These are phyloP conservation scores for Heliconius himera DNA, from an alignment of 1,140 invertebrate species.

Conservation along the genomic window DNA sequence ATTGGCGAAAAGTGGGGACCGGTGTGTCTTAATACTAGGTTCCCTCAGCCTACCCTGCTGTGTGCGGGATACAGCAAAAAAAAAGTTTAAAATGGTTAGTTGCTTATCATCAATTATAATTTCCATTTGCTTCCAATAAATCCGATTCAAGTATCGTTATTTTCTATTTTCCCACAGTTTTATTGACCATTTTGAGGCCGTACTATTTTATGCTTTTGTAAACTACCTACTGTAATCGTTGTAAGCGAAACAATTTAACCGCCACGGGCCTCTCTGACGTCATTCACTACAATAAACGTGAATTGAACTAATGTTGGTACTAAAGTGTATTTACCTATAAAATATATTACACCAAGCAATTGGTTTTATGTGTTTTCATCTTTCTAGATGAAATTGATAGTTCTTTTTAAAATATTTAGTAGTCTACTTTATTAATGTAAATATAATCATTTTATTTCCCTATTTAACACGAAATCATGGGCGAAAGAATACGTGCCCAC, in stretches of 20 bases:
- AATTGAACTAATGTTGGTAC: conserved; percentile 38
- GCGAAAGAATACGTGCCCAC: no score
- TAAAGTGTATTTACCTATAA: background rate
- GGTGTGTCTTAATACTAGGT: no score
- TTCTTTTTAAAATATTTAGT: no score
- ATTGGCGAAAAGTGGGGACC: no score
- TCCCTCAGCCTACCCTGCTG: no score
- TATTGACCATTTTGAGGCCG: conserved; percentile 49
- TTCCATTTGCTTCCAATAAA: background rate
- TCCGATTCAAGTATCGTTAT: conserved; percentile 19
- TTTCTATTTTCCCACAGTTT: conserved; percentile 30
- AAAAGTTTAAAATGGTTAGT: no score
- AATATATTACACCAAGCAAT: background rate
- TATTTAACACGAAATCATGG: no score
- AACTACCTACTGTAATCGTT: conserved; percentile 55
- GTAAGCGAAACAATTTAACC: conserved; percentile 52
- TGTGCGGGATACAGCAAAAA: no score
- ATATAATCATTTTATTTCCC: no score
- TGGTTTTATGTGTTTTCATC: background rate
- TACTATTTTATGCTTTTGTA: conserved; percentile 53
- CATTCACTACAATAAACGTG: conserved; percentile 49
- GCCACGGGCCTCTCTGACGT: conserved; percentile 56
- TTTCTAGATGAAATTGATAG: no score
- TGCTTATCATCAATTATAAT: background rate
- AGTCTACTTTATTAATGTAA: no score